A percentile compares a stretch with the other conserved stretches of the same genome.
phyloP scores from a whole-genome alignment of 2,888 invertebrate species.

The Eupeodes luniger region DNA sequence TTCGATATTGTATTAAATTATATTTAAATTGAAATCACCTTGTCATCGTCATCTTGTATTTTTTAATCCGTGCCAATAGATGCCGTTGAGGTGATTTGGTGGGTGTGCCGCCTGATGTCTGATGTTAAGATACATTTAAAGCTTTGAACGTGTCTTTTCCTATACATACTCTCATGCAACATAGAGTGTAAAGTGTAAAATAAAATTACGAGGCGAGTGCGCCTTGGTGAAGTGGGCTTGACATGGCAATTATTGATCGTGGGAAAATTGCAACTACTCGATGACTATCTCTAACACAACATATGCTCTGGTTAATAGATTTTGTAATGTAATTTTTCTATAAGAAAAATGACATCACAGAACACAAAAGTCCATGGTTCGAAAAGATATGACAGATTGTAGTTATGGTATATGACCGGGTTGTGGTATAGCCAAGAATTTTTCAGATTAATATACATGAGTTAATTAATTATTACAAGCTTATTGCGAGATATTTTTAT shows the following conservation, averaged over 20 bases:
- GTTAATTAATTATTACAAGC: slow-evolving; percentile 17
- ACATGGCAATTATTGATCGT: slow-evolving; percentile 31
- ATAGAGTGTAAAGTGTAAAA: background rate
- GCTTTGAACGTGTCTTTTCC: background rate
- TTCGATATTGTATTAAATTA: background rate
- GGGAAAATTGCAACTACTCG: slow-evolving; percentile 35
- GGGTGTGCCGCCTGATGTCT: slow-evolving; percentile 17
- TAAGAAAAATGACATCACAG: slow-evolving; percentile 59
- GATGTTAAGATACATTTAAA: slow-evolving; percentile 14
- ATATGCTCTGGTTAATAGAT: slow-evolving; percentile 53
- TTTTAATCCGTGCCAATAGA: background rate
- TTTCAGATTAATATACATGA: slow-evolving; percentile 23
- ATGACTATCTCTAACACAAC: slow-evolving; percentile 24
- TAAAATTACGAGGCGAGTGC: slow-evolving; percentile 27
- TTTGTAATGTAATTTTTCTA: slow-evolving; percentile 39
- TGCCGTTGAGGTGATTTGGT: slow-evolving; percentile 35
- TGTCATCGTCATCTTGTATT: slow-evolving; percentile 23
- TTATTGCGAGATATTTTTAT: background rate
- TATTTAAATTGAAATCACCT: slow-evolving; percentile 35
- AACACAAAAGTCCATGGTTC: background rate
- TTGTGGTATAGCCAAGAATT: slow-evolving; percentile 7
- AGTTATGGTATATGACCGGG: background rate
- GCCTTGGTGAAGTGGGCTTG: slow-evolving; percentile 7
- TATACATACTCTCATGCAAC: no score
- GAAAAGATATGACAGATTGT: slow-evolving; percentile 1